phyloP scores from a whole-genome alignment of 2,113 vertebrate species.

The Epinephelus cyanopodus region DNA sequence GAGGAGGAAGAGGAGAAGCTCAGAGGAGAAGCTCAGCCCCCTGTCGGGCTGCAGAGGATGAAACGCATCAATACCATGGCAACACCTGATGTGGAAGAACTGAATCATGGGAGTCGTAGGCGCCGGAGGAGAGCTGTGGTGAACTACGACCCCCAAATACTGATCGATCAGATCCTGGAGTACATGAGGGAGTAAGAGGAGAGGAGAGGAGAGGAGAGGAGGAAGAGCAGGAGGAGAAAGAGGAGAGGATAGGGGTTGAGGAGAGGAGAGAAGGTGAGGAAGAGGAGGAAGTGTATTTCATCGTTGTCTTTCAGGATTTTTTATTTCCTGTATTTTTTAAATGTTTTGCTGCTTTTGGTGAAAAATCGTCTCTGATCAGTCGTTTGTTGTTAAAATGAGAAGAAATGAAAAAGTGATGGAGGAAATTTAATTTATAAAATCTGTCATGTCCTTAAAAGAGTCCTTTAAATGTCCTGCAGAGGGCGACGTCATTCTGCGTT shows the following conservation, averaged over 20 bases:
- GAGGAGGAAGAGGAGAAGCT: slow-evolving; percentile 37
- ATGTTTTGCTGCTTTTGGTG: slow-evolving; percentile 55
- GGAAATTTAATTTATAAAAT: not conserved
- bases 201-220: not conserved
- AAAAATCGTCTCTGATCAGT: slow-evolving; percentile 30
- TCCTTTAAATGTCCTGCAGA: no score
- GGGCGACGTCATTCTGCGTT: no score
- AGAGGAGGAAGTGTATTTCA: not conserved
- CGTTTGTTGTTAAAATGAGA: slow-evolving; percentile 5
- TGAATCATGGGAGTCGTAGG: slow-evolving; percentile 63
- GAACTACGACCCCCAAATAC: slow-evolving; percentile 78
- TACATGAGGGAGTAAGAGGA: slow-evolving; percentile 77
- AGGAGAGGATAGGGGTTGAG: slow-evolving; percentile 2
- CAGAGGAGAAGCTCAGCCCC: slow-evolving; percentile 27
- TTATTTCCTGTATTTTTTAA: not conserved
- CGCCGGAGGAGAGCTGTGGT: slow-evolving; percentile 68
- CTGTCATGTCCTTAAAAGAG: no score
- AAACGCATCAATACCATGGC: slow-evolving; percentile 78
- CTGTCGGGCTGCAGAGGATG: slow-evolving; percentile 79
- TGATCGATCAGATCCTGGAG: slow-evolving; percentile 81
- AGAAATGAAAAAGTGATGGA: slow-evolving; percentile 1
- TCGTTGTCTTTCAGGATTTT: slow-evolving; percentile 9
- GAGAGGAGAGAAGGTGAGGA: not conserved
- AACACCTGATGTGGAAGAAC: slow-evolving; percentile 44
- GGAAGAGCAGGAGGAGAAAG: no score